Base-by-base conservation (phyloP, 2,113 vertebrate species). In the Mohoua ochrocephala region DNA sequence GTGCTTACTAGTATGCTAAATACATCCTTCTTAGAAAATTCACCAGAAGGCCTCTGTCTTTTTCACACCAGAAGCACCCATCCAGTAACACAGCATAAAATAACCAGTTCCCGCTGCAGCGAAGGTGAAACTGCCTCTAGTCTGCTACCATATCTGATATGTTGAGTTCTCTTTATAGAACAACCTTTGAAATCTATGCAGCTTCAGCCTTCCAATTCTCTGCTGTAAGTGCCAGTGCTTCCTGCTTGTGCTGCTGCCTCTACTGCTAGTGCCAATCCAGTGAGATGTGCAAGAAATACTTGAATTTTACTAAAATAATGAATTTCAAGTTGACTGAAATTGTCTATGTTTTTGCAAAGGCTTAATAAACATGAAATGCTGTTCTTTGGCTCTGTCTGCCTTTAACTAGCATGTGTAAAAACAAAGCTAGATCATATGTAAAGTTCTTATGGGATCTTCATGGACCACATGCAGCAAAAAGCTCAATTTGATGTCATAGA, bases 351-450 rank as follows among this genome's bases (percentile, higher is more conserved):
- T 96, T 95, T 92, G 60, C 37, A 93, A 81, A 82, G 41, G 56
- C 68, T 89, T 89, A 95, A 95, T 96, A 96, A 95, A 95, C 31
- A 41, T 81, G 75, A 68, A 71, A 68, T 54, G 9, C 33, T 84
- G 9, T 26, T 89, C 53, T 87, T 95, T 64, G 73, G 12, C 41
- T 95, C 70, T 71, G 37, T 65, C 81, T 93, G 3, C 87, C 39
- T 96, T 71, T 84, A 56, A 71, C 27, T 60, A 8, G 4, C 37
- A 22, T 47, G 35, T 63, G 35, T 44, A 37, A 60, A 95, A 94
- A 91, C 37, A 91, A 93, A 92, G 7, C 10, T 30, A 60, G 15
- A 23, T 49, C 7, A 3, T 42, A 24, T 1, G 2, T 27, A 59
- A 52, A 64, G 22, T 88, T 86, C 22, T 68, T 47, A 8, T 0